Evolutionary conservation across 1,140 invertebrate genomes (phyloP), one percentile per base, ranked within the genome.

Genomic region (Drosophila sp.): DNA sequence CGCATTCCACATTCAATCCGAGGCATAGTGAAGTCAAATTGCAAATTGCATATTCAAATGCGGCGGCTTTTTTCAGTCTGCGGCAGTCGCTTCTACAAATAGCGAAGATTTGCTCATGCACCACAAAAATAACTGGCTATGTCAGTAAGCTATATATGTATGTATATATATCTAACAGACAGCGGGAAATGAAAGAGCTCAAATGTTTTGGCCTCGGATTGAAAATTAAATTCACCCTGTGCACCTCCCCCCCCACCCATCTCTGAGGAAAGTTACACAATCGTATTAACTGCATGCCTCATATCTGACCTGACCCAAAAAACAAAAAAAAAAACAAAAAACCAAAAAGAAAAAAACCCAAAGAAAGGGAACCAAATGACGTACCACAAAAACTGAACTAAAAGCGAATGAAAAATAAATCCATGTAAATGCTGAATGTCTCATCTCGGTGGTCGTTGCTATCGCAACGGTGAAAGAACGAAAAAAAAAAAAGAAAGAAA

Each of bases 11-110:
- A 56, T 57, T 72, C 72, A 50, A 38, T 69, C 76, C 73, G 40
- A 66, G 65, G 38, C 71, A 75, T 57, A 74, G 79, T 71, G 82
- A 86, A 87, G 83, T 86, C 83, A 86, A 86, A 86, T 86, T 86
- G 83, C 83, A 86, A 86, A 86, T 86, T 86, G 83, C 83, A 86
- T 86, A 86, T 86, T 86, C 83, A 86, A 86, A 86, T 86, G 83
- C 83, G 83, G 76, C 76, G 76, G 83, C 83, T 87, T 86, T 86
- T 86, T 87, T 72, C 77, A 76, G 83, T 87, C 83, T 73, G 83
- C 83, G 76, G 72, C 79, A 86, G 79, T 87, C 82, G 76, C 79
- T 81, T 79, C 70, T 87, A 86, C 83, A 87, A 86, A 86, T 87
- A 87, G 79, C 77, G 80, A 87, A 87, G 83, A 86, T 86, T 86